Percentiles rank a stretch among this genome's conserved stretches.
phyloP scores from a whole-genome alignment of 2,888 invertebrate species.

The Ctena decussata region DNA sequence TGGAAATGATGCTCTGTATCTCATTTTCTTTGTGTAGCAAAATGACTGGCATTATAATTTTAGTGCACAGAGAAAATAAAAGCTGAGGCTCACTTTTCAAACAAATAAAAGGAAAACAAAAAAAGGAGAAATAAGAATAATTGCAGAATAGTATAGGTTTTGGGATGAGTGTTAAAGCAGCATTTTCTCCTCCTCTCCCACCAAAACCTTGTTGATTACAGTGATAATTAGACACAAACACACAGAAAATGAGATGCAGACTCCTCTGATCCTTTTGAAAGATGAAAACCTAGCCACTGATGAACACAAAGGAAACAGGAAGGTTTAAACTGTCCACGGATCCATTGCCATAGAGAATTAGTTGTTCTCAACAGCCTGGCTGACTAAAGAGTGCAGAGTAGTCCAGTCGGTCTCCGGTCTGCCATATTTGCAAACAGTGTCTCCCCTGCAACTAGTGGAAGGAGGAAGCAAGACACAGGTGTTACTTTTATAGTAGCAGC shows the following conservation, averaged over 20 bases:
- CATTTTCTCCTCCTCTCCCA: conserved; percentile 15
- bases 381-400: too few species aligned
- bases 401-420: too few species aligned
- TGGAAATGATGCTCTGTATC: conserved; percentile 52
- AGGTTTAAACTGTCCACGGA: too few species aligned
- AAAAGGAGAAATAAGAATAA: neutral
- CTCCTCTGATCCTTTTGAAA: too few species aligned
- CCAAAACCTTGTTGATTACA: conserved; percentile 50
- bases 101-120: neutral
- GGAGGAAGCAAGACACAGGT: too few species aligned
- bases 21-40: conserved; percentile 56
- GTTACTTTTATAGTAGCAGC: too few species aligned
- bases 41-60: neutral
- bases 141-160: neutral
- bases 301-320: too few species aligned
- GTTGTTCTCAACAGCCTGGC: too few species aligned
- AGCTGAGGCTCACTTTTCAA: neutral
- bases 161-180: neutral
- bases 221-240: conserved; percentile 22
- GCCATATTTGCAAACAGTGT: too few species aligned
- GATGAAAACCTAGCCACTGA: neutral
- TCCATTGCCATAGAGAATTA: too few species aligned
- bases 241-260: conserved; percentile 71
- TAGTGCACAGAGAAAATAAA: conserved; percentile 43
- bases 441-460: too few species aligned